Conservation (phyloP, 2,888 invertebrate species). For the Eristalis intricaria region DNA sequence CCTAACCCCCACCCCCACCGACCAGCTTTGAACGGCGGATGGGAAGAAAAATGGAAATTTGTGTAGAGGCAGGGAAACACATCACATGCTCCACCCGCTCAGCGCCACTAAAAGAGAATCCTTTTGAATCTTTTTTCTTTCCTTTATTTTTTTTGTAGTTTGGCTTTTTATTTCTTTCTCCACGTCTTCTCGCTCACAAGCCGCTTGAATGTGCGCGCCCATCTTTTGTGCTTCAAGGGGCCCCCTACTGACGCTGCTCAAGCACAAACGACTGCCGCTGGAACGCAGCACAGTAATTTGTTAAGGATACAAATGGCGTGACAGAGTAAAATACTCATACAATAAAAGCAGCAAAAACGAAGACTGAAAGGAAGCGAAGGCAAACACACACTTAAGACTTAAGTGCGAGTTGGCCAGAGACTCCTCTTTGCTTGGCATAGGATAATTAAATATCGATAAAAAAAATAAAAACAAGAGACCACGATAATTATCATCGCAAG, state of each 20-base stretch:
- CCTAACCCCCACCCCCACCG: neutral
- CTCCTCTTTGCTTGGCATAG: slow-evolving; percentile 4
- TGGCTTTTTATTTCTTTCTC: slow-evolving; percentile 18
- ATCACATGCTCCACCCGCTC: slow-evolving; percentile 21
- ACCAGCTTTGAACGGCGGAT: neutral
- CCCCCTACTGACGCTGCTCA: slow-evolving; percentile 6
- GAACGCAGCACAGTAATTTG: slow-evolving; percentile 1
- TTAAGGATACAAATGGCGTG: slow-evolving; percentile 53
- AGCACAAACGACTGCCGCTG: neutral
- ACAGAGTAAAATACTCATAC: slow-evolving; percentile 16
- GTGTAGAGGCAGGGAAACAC: slow-evolving; percentile 30
- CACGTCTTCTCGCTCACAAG: slow-evolving; percentile 27
- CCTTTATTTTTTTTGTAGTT: slow-evolving; percentile 11
- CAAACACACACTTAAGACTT: slow-evolving; percentile 1
- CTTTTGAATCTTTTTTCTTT: slow-evolving; percentile 31
- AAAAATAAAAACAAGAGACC: neutral
- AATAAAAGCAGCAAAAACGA: neutral
- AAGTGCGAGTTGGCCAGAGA: neutral
- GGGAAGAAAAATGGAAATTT: slow-evolving; percentile 33
- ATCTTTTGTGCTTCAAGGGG: slow-evolving; percentile 34
- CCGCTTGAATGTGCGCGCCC: slow-evolving; percentile 28
- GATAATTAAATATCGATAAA: slow-evolving; percentile 52
- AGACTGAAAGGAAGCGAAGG: neutral
- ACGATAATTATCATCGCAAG: slow-evolving; percentile 16
- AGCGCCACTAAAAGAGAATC: slow-evolving; percentile 56